phyloP scores from a whole-genome alignment of 2,888 invertebrate genomes.

The Pyralis farinalis region DNA sequence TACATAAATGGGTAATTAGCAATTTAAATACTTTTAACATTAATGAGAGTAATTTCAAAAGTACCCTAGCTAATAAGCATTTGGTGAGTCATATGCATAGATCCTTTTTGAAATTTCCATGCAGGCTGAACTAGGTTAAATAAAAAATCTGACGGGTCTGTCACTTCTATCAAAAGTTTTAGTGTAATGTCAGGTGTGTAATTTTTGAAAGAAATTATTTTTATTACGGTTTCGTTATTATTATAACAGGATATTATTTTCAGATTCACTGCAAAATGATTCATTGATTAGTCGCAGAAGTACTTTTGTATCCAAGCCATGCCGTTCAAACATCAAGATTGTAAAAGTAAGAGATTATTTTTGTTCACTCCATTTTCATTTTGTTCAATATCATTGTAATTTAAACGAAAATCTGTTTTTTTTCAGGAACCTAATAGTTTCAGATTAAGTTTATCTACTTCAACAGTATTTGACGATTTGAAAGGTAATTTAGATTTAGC shows the following conservation, averaged over 20 bases:
- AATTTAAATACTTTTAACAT: background rate
- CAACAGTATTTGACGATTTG: constrained; percentile 52
- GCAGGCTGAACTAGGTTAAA: constrained; percentile 10
- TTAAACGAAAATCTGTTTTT: constrained; percentile 4
- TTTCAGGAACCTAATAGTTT: constrained; percentile 58
- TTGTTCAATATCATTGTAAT: constrained; percentile 1
- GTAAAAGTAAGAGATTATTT: constrained; percentile 49
- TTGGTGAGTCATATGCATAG: too few species aligned
- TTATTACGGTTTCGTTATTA: constrained; percentile 17
- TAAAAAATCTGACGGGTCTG: constrained; percentile 29
- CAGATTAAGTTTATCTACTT: constrained; percentile 48
- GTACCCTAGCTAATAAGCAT: too few species aligned
- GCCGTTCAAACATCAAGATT: constrained; percentile 63
- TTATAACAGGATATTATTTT: constrained; percentile 24
- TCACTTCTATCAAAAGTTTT: constrained; percentile 71
- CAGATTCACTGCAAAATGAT: constrained; percentile 74
- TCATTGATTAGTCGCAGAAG: constrained; percentile 68
- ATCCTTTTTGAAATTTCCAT: too few species aligned
- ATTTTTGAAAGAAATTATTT: constrained; percentile 31
- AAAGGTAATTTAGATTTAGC: constrained; percentile 42
- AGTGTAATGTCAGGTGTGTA: constrained; percentile 77
- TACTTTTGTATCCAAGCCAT: constrained; percentile 64
- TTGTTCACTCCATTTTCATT: constrained; percentile 1
- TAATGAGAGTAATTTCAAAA: too few species aligned
- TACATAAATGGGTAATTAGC: background rate